Evolutionary conservation across 2,888 invertebrate genomes (phyloP), one percentile per base, ranked within the genome.

Genomic region (Catocala sponsa): DNA sequence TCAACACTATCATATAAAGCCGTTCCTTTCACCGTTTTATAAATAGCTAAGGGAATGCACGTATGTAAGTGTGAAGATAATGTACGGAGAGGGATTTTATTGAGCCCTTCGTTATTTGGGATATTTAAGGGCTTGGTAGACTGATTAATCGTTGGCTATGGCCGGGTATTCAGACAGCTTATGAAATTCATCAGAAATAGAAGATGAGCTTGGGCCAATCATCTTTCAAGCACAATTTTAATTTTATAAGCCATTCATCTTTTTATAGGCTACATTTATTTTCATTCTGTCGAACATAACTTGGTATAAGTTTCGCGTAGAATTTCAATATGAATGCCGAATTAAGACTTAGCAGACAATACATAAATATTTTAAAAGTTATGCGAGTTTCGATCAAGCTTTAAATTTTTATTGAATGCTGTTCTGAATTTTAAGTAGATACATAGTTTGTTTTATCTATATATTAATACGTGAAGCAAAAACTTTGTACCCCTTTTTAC

Each of bases 1-100:
- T 88, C 84, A 88, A 85, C 85, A 86, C 84, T 84, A 87, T 86
- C 78, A 82, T 80, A 86, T 87, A 84, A 84, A 87, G 81, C 69
- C 76, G 81, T 85, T 84, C 80, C 84, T 87, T 91, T 86, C 83
- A 83, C 76, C 70, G 80, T 71, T 86, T 86, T 91, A 91, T 90
- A 90, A 92, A 92, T 92, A 91, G 90, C 84, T 35, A 68, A 76
- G 80, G 83, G 89, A 89, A 90, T 90, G 88, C 84, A 79, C 70
- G 79, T 81, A 78, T 52, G 59, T 57, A 53, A 50, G 78, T 71
- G 72, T 72, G 65, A 64, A 81, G 81, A 86, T 87, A 84, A 83
- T 81, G 66, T 74, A 82, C 63, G 72, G 72, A 70, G 65, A 80
- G 82, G 78, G 83, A 85, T 84, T 85, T 85, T 85, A 86, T 86